A percentile compares a stretch with the other conserved stretches of the same genome.
phyloP scores from a whole-genome alignment of 2,113 vertebrate genomes.

The Tor tambroides region DNA sequence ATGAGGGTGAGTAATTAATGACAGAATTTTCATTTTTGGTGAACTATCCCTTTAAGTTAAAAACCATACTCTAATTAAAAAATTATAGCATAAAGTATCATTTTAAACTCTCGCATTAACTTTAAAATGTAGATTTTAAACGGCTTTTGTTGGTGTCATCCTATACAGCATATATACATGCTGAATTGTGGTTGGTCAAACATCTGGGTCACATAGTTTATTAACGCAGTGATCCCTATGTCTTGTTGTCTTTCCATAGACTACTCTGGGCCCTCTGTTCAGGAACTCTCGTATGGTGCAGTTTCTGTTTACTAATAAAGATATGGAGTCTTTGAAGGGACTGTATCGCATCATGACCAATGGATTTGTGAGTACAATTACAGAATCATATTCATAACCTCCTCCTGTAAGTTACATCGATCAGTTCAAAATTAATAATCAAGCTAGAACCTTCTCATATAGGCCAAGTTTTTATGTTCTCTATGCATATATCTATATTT shows the following conservation, averaged over 20 bases:
- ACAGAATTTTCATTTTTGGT: too few relatives aligned
- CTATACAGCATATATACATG: background rate
- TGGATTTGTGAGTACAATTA: slow-evolving; percentile 84
- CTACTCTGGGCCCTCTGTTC: slow-evolving; percentile 89
- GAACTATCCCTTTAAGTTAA: too few relatives aligned
- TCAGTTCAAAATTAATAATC: background rate
- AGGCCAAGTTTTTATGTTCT: background rate
- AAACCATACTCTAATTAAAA: too few relatives aligned
- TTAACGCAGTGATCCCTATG: background rate
- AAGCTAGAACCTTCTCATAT: background rate
- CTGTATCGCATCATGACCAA: slow-evolving; percentile 93
- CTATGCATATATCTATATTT: background rate
- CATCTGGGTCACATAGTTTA: background rate
- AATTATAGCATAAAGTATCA: too few relatives aligned
- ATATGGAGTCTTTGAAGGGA: slow-evolving; percentile 90
- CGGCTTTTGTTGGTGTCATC: background rate
- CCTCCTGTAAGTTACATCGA: background rate
- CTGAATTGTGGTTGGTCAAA: background rate
- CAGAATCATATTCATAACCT: background rate
- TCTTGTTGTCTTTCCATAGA: slow-evolving; percentile 66
- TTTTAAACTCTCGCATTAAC: background rate
- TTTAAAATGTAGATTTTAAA: background rate
- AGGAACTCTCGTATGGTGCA: slow-evolving; percentile 95
- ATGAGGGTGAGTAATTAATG: too few relatives aligned
- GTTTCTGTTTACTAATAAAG: slow-evolving; percentile 93